These are phyloP conservation scores for Chionomys nivalis DNA, from an alignment of 2,113 vertebrate genomes.

Conservation along the genomic window DNA sequence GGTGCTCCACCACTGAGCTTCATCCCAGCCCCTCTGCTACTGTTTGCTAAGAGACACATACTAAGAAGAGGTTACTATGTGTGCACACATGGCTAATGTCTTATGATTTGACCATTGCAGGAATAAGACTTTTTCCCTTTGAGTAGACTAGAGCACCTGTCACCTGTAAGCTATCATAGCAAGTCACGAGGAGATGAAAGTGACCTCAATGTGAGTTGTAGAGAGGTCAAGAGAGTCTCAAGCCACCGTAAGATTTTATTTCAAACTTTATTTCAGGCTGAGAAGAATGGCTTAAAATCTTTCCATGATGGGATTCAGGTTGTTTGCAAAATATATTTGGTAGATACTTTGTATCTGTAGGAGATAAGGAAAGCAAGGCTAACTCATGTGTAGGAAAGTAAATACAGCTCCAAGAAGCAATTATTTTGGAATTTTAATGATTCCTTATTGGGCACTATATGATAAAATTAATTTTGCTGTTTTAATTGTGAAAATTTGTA, in stretches of 20 bases:
- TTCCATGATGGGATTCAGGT: not conserved
- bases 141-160: not conserved
- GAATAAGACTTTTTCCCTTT: not conserved
- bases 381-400: not conserved
- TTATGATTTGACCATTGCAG: constrained; percentile 4
- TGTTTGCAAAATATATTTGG: not conserved
- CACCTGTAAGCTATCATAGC: not conserved
- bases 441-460: not conserved
- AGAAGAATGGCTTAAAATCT: not conserved
- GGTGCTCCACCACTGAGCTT: not conserved
- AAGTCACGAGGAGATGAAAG: not conserved
- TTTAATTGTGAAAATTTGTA: constrained; percentile 37
- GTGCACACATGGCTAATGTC: not conserved
- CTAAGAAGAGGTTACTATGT: not conserved
- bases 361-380: constrained; percentile 15
- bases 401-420: constrained; percentile 12
- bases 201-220: not conserved
- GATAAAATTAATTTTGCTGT: constrained; percentile 28
- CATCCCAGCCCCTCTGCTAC: not conserved
- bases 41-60: not conserved
- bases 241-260: not conserved
- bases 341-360: not conserved
- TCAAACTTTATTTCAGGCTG: not conserved
- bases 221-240: not conserved
- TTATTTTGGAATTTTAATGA: constrained; percentile 1